Base-by-base conservation (phyloP, 2,888 invertebrate species). In the Drosophila maculinotata region DNA sequence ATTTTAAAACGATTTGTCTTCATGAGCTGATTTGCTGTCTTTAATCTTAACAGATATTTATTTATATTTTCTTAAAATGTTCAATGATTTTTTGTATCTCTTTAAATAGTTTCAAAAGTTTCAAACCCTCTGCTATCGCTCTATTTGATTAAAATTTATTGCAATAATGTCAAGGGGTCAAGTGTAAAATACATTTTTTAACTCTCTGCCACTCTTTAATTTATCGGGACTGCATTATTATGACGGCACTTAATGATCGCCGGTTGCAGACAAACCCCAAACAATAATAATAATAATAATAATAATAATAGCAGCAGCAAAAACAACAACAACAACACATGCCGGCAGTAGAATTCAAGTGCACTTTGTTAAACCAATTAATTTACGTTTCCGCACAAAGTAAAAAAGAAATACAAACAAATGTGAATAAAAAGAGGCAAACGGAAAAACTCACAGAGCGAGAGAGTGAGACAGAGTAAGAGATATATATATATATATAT, bases 311-410 rank as follows among this genome's bases (percentile, higher is more conserved):
- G 25, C 28, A 39, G 0, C 38, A 63, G 31, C 25, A 33, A 57
- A 28, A 31, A 26, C 26, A 53, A 31, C 25, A 56, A 54, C 23
- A 44, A 45, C 45, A 75, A 23, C 35, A 59, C 63, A 69, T 67
- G 59, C 63, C 67, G 63, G 67, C 72, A 69, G 83, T 38, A 66
- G 62, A 72, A 73, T 71, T 83, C 54, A 70, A 83, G 87, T 83
- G 83, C 84, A 84, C 87, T 84, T 86, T 75, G 83, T 84, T 86
- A 79, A 77, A 84, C 84, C 83, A 84, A 84, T 84, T 84, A 84
- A 84, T 84, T 84, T 79, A 86, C 79, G 81, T 84, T 83, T 84
- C 83, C 83, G 87, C 77, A 79, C 79, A 77, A 81, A 53, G 58
- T 45, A 68, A 74, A 83, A 74, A 63, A 51, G 52, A 36, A 28